Evolutionary conservation across 2,113 vertebrate species (phyloP).

Genomic region (Onychostruthus taczanowskii): DNA sequence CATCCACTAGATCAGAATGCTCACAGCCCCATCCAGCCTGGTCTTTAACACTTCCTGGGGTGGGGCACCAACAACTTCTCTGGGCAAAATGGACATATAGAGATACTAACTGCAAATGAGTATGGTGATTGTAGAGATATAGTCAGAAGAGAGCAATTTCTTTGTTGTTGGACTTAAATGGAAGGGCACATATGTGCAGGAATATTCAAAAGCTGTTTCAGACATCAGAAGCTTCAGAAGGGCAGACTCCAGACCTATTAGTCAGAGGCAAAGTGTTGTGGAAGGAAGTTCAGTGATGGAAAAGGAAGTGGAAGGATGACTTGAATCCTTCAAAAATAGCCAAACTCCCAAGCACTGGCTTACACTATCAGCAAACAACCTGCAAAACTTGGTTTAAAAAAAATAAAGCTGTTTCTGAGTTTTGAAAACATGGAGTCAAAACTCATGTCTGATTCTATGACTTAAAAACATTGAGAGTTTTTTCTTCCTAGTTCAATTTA

Average conservation of each 20-base stretch:
- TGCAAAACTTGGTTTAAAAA: background rate
- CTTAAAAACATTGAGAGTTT: background rate
- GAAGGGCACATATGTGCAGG: background rate
- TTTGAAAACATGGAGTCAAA: background rate
- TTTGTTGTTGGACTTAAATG: background rate
- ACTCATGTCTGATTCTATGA: background rate
- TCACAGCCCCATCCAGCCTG: background rate
- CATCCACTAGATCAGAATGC: accelerated
- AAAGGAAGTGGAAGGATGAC: background rate
- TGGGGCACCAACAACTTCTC: background rate
- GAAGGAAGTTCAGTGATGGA: background rate
- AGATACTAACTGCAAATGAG: background rate
- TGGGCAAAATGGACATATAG: background rate
- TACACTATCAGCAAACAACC: background rate
- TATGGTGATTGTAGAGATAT: background rate
- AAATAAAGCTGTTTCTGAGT: background rate
- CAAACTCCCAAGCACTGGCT: background rate
- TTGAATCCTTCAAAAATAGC: background rate
- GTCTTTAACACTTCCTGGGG: background rate
- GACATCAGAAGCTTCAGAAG: background rate
- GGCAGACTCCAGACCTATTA: background rate
- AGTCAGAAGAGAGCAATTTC: background rate
- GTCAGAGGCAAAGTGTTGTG: background rate
- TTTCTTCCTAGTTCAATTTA: background rate
- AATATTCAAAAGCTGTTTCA: background rate